phyloP scores from a whole-genome alignment of 1,140 invertebrate genomes.

The Hyles vespertilio region DNA sequence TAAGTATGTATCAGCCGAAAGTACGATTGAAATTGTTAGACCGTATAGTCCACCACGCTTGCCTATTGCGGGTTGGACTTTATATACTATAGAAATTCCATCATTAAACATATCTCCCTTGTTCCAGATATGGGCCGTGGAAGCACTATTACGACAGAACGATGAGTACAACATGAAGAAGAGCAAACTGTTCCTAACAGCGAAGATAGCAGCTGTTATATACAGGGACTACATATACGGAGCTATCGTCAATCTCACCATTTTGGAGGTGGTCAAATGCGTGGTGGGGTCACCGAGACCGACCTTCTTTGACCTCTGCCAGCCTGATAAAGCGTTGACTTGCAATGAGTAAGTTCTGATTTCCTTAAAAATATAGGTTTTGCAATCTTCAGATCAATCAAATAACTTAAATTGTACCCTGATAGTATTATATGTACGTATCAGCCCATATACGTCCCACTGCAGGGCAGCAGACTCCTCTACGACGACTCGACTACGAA shows the following conservation, averaged over 20 bases:
- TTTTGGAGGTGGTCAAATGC: constrained; percentile 80
- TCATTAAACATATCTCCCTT: not conserved
- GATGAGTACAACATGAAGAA: constrained; percentile 65
- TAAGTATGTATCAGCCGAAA: too few species aligned
- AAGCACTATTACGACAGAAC: constrained; percentile 47
- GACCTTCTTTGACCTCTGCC: constrained; percentile 84
- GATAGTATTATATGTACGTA: too few species aligned
- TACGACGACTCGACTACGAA: too few species aligned
- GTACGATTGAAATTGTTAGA: too few species aligned
- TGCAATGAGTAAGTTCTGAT: constrained; percentile 74
- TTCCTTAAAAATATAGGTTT: too few species aligned
- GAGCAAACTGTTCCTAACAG: constrained; percentile 44
- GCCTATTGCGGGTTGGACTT: too few species aligned
- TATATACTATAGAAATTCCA: too few species aligned
- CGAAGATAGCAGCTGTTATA: constrained; percentile 63
- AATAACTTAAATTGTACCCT: too few species aligned
- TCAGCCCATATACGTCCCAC: too few species aligned
- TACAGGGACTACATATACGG: constrained; percentile 78
- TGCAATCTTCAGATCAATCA: too few species aligned
- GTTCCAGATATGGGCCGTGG: constrained; percentile 59
- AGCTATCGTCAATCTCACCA: constrained; percentile 71
- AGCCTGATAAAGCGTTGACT: constrained; percentile 77
- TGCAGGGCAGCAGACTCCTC: too few species aligned
- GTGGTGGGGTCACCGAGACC: constrained; percentile 82
- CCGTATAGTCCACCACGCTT: too few species aligned